Evolutionary conservation across 2,113 vertebrate genomes (phyloP), one percentile per base, ranked within the genome.

Genomic region (Dasypus novemcinctus): DNA sequence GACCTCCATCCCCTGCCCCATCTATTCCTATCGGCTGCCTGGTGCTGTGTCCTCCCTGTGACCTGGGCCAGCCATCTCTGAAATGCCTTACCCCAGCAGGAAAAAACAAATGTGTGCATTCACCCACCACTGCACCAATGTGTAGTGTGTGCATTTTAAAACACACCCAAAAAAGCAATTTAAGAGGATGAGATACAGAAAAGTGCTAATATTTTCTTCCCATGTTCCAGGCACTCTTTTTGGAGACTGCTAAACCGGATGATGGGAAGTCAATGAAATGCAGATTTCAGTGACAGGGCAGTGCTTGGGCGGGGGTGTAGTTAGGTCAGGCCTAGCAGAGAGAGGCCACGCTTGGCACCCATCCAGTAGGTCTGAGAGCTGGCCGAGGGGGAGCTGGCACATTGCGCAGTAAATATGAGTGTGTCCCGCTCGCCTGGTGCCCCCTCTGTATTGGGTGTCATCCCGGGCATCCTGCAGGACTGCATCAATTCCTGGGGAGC

Each of bases 351-450:
- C 43, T 18, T 27, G 17, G 23, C 46, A 49, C 9, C n/a, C 10
- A 46, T 25, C 6, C 18, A 33, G 59, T 9, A 21, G 17, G 1
- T 7, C 46, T 21, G 23, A 21, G 0, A 5, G 27, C 54, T 15
- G 29, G 14, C 29, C 12, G 0, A 3, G 6, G 4, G 2, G 31
- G 31, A 25, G 61, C 41, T 41, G 14, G 29, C 15, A 17, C 2
- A 1, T 46, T 71, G 27, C 27, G 8, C 29, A n/a, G 2, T 36
- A 64, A 38, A n/a, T 14, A 23, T 0, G 3, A 49, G 20, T 17
- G 1, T 17, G 11, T n/a, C 15, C 41, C 20, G 7, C 41, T 78
- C 29, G 7, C 33, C 25, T 54, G 68, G n/a, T 75, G 41, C 38
- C 17, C 15, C 27, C 33, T 43, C 12, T 38, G 38, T 46, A 21